Evolutionary conservation across 1,140 invertebrate species (phyloP).

Genomic region (Pseudobourletiella spinata): DNA sequence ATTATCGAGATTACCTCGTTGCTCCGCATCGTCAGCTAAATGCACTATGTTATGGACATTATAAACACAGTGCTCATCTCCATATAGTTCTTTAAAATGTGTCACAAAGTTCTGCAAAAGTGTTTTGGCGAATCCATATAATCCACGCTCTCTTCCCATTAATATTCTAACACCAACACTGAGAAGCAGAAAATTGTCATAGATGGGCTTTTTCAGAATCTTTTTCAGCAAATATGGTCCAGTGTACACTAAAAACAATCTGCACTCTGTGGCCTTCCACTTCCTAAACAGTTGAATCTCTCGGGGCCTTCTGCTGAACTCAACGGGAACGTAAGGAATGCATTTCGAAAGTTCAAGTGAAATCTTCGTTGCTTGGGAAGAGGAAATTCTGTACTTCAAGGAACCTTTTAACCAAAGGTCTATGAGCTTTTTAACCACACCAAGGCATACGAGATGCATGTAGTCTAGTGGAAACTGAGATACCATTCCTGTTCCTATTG

Average conservation of each 20-base stretch:
- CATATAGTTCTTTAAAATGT: slow-evolving; percentile 14
- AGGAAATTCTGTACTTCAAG: not conserved
- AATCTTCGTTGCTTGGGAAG: not conserved
- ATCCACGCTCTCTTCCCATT: not conserved
- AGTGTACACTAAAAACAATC: slow-evolving; percentile 44
- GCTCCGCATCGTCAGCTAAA: slow-evolving; percentile 9
- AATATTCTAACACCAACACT: not conserved
- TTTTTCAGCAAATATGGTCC: slow-evolving; percentile 41
- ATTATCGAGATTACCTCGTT: not conserved
- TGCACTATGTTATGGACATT: slow-evolving; percentile 17
- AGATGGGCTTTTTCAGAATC: slow-evolving; percentile 27
- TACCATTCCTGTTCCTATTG: too few relatives aligned
- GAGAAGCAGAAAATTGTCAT: not conserved
- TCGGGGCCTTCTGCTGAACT: slow-evolving; percentile 42
- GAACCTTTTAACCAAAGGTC: too few relatives aligned
- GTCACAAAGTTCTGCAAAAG: slow-evolving; percentile 6
- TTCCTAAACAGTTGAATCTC: slow-evolving; percentile 37
- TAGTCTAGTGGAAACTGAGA: too few relatives aligned
- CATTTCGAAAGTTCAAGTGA: too few relatives aligned
- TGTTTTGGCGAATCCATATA: too few relatives aligned
- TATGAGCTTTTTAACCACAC: too few relatives aligned
- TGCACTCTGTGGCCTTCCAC: slow-evolving; percentile 47
- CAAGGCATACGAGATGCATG: too few relatives aligned
- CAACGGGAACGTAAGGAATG: too few relatives aligned
- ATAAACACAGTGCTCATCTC: not conserved